Base-by-base conservation (phyloP, 2,113 vertebrate species). In the Cyanocitta stelleri region DNA sequence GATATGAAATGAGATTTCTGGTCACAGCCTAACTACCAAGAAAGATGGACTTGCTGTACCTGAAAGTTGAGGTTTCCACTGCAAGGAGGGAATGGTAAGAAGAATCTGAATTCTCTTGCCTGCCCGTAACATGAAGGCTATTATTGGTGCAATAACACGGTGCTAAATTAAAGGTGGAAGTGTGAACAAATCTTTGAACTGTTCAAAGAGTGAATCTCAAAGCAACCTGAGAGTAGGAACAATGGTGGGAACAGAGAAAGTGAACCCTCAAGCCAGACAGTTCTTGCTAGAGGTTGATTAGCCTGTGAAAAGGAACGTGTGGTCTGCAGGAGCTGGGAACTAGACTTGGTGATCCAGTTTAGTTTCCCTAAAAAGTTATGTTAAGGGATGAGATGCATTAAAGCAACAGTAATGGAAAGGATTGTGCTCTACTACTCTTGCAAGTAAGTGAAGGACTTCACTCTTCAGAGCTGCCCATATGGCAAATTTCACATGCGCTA, bases 401-500 rank as follows among this genome's bases (percentile, higher is more conserved):
- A 94, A 84, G 51, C 27, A 46, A 35, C 29, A n/a, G 29, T 13
- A 33, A 73, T 18, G 51, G 51, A 59, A 85, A 68, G 44, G 51
- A 52, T 20, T 94, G 35, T 52, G 63, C 22, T 95, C 75, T 39
- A 27, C 58, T 63, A 27, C 39, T 81, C 73, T 43, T 73, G 30
- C 56, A 79, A 79, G 62, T 35, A 39, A 86, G 61, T 32, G 71
- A 91, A 90, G 64, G 87, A 66, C 59, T 95, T 83, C 41, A 62
- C 41, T 93, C 78, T 93, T 89, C 63, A 67, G 75, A 88, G 51
- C 59, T 90, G 75, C n/a, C 85, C 87, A 75, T 88, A 90, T 86
- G 87, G 90, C 72, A 91, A 49, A 73, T 91, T 96, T 95, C 92
- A 86, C 67, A 88, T 93, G 79, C 5, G 12, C 85, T 93, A 87